Conservation (phyloP, 1,140 invertebrate species). For the Hycleus cichorii region DNA sequence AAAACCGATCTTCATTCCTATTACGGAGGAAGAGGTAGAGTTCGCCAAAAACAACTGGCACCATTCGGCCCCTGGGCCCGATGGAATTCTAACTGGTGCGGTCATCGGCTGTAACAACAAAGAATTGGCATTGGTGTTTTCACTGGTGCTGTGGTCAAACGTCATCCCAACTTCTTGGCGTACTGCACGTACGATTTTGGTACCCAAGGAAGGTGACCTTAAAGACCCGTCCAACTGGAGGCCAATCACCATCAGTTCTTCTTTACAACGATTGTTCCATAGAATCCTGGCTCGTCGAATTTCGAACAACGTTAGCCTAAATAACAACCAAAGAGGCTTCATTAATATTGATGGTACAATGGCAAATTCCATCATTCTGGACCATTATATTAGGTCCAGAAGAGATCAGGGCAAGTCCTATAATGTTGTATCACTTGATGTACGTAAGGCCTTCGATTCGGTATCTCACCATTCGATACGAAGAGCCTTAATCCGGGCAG, state of each 20-base stretch:
- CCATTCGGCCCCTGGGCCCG: constrained; percentile 3
- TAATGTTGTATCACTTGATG: constrained; percentile 25
- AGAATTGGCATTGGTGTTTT: too few species aligned
- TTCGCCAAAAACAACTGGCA: not conserved
- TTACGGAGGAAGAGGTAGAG: not conserved
- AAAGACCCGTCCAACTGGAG: not conserved
- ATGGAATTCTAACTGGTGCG: not conserved
- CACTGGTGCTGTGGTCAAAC: too few species aligned
- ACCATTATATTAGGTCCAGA: constrained; percentile 5
- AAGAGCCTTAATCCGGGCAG: constrained; percentile 22
- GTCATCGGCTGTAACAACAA: too few species aligned
- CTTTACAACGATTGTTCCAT: constrained; percentile 2
- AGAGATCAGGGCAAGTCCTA: constrained; percentile 22
- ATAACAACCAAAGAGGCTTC: constrained; percentile 17
- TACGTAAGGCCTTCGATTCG: constrained; percentile 38
- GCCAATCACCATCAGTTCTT: constrained; percentile 4
- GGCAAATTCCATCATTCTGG: constrained; percentile 11
- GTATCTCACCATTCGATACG: constrained; percentile 36
- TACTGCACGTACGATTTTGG: constrained; percentile 1
- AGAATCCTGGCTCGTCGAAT: not conserved
- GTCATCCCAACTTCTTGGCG: too few species aligned
- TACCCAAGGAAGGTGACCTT: constrained; percentile 22
- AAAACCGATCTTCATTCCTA: too few species aligned
- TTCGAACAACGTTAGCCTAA: too few species aligned
- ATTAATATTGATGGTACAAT: not conserved